These are phyloP conservation scores for Stenodera caucasica DNA, from an alignment of 2,888 invertebrate genomes.

Conservation along the genomic window DNA sequence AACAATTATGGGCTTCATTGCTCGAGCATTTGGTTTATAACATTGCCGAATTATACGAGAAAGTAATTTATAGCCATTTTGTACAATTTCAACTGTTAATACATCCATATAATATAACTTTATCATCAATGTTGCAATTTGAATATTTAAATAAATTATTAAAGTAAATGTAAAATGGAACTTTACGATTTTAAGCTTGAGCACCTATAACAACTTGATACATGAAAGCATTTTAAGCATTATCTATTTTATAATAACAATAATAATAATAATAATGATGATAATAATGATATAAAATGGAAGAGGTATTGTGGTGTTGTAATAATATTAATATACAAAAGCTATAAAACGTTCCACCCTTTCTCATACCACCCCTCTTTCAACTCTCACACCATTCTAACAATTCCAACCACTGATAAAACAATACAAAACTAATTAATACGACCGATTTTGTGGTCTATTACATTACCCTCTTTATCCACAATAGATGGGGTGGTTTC, in stretches of 20 bases:
- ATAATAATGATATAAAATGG: too few relatives aligned
- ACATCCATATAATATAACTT: not conserved
- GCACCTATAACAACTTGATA: not conserved
- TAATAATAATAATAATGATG: too few relatives aligned
- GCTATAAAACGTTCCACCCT: not conserved
- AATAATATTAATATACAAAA: conserved; percentile 9
- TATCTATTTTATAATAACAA: conserved; percentile 1
- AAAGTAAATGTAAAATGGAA: not conserved
- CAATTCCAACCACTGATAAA: conserved; percentile 17
- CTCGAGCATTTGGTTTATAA: conserved; percentile 35
- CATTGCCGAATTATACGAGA: conserved; percentile 14
- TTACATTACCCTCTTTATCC: conserved; percentile 28
- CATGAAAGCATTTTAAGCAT: not conserved
- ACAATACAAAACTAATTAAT: conserved; percentile 31
- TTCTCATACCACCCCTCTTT: not conserved
- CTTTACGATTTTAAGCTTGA: not conserved
- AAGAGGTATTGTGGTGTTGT: conserved; percentile 6
- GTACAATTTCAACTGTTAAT: conserved; percentile 5
- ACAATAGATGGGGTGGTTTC: not conserved
- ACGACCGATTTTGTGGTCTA: conserved; percentile 32
- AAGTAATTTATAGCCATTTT: not conserved
- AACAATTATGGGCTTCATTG: conserved; percentile 45
- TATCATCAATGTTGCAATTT: not conserved
- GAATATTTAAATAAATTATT: not conserved
- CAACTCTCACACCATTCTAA: not conserved